Evolutionary conservation across 2,797 vertebrate species (phyloP).

Genomic region (Carduelis carduelis): DNA sequence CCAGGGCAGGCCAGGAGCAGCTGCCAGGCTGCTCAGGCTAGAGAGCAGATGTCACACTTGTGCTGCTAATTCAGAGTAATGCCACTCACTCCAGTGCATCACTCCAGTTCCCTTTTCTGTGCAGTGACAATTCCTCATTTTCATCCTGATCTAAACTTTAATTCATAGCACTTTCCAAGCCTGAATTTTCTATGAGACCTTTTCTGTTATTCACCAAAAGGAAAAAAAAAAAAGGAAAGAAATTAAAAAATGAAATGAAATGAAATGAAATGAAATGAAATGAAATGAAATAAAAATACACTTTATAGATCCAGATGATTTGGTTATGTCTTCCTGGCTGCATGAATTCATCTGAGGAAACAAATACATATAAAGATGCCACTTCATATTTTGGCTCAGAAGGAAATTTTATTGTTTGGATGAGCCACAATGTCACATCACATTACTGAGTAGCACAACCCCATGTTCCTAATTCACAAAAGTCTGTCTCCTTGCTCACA

Average conservation of each 20-base stretch:
- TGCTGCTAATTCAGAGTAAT: background rate
- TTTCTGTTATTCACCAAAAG: background rate
- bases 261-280: background rate
- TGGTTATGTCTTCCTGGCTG: background rate
- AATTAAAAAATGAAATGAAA: background rate
- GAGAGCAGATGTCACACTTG: background rate
- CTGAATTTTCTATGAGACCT: background rate
- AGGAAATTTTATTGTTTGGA: background rate
- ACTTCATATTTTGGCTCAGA: slow-evolving; percentile 8
- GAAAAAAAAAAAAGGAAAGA: background rate
- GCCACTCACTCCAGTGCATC: background rate
- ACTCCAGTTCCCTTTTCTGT: background rate
- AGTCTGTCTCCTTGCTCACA: slow-evolving; percentile 9
- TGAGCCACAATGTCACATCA: background rate
- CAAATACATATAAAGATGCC: background rate
- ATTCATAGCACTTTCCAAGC: background rate
- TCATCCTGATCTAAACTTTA: background rate
- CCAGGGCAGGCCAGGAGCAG: background rate
- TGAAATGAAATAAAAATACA: background rate
- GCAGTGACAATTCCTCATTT: background rate
- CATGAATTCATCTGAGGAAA: background rate
- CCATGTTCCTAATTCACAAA: background rate
- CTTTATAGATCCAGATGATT: background rate
- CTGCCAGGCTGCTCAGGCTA: background rate
- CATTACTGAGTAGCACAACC: background rate